Conservation (phyloP, 2,113 vertebrate genomes). For the Ameiurus melas region DNA sequence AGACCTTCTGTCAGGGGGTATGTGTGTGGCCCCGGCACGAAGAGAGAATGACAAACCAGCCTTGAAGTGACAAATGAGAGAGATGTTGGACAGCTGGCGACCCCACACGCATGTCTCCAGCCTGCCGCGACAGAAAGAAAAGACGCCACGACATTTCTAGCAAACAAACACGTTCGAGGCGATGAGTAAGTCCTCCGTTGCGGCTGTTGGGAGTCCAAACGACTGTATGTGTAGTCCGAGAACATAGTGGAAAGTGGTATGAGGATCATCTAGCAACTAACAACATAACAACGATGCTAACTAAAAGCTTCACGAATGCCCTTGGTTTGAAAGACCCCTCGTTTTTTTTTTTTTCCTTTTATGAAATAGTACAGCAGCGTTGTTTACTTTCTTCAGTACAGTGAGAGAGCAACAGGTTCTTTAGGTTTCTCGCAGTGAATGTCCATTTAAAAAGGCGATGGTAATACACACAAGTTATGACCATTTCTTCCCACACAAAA, state of each 20-base stretch:
- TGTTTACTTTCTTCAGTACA: not conserved
- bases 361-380: not conserved
- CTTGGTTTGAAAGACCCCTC: not conserved
- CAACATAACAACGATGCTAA: constrained; percentile 15
- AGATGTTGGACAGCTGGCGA: constrained; percentile 48
- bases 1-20: constrained; percentile 43
- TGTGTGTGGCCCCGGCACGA: constrained; percentile 19
- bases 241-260: constrained; percentile 11
- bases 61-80: constrained; percentile 42
- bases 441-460: not conserved
- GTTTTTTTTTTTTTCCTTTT: not conserved
- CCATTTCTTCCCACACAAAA: not conserved
- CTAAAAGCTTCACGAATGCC: not conserved
- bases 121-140: constrained; percentile 22
- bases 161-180: constrained; percentile 26
- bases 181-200: not conserved
- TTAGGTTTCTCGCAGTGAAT: not conserved
- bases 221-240: not conserved
- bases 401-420: not conserved
- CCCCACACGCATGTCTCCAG: constrained; percentile 33
- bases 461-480: not conserved
- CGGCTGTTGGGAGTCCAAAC: constrained; percentile 15
- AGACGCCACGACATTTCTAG: constrained; percentile 31
- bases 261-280: constrained; percentile 23
- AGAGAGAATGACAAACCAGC: constrained; percentile 42